phyloP scores from a whole-genome alignment of 2,888 invertebrate species.

The Stegophylla sp. region DNA sequence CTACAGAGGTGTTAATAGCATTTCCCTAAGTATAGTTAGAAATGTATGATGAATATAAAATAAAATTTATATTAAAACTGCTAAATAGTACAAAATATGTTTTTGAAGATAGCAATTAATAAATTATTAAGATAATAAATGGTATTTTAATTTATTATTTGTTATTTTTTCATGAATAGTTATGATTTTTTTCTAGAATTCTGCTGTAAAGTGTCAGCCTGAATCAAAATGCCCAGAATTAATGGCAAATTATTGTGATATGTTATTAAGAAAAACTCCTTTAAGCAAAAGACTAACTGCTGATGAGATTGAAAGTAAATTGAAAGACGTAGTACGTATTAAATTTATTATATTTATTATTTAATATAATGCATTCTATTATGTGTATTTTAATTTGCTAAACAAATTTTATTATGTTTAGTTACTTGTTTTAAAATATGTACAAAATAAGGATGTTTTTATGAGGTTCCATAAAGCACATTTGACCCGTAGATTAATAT shows the following conservation, averaged over 20 bases:
- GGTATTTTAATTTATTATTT: background rate
- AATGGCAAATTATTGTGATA: constrained; percentile 99
- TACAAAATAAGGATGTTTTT: constrained; percentile 99
- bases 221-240: constrained; percentile 99
- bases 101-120: background rate
- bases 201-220: constrained; percentile 68
- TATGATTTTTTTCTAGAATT: constrained; percentile 62
- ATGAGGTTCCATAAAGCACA: constrained; percentile 99
- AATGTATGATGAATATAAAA: background rate
- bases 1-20: too few relatives aligned
- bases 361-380: too few relatives aligned
- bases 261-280: constrained; percentile 94
- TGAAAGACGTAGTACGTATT: constrained; percentile 81
- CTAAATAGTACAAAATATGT: background rate
- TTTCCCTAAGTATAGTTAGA: too few relatives aligned
- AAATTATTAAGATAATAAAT: background rate
- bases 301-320: constrained; percentile 93
- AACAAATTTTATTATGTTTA: constrained; percentile 62
- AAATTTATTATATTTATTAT: background rate
- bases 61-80: background rate
- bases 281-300: constrained; percentile 93
- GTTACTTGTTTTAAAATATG: constrained; percentile 95
- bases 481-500: constrained; percentile 90
- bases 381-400: too few relatives aligned
- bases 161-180: background rate